phyloP scores from a whole-genome alignment of 2,797 vertebrate genomes.

The Pristis pectinata region DNA sequence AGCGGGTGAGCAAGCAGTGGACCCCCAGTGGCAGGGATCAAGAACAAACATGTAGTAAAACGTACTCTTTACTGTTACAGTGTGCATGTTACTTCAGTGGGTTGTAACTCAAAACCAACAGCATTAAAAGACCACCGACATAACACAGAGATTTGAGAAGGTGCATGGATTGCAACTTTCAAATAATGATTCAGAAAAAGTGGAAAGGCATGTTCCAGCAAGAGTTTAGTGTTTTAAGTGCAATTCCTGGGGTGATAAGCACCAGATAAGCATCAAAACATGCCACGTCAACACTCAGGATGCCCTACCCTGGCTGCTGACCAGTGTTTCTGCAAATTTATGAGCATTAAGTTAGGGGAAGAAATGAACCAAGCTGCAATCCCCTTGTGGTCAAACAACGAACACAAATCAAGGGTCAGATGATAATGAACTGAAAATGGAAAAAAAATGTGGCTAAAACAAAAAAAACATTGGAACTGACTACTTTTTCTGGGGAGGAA shows the following conservation, averaged over 20 bases:
- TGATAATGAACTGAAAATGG: not conserved
- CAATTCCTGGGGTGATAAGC: no score
- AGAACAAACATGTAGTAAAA: not conserved
- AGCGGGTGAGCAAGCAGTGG: not conserved
- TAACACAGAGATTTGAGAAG: not conserved
- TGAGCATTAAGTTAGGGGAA: not conserved
- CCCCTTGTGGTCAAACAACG: not conserved
- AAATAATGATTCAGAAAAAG: not conserved
- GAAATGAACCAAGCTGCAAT: not conserved
- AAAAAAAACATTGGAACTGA: not conserved
- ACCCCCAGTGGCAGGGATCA: not conserved
- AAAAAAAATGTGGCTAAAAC: no score
- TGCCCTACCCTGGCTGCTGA: not conserved
- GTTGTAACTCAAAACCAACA: not conserved
- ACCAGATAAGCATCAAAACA: not conserved
- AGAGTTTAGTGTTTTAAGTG: not conserved
- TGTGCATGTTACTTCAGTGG: not conserved
- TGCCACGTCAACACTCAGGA: not conserved
- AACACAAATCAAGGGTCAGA: not conserved
- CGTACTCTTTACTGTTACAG: not conserved
- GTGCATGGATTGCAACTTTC: no score
- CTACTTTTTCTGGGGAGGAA: not conserved
- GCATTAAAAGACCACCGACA: not conserved
- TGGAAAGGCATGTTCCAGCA: not conserved
- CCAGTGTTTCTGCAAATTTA: not conserved